These are phyloP conservation scores for Drosophila repleta DNA, from an alignment of 1,140 invertebrate genomes.

Conservation along the genomic window DNA sequence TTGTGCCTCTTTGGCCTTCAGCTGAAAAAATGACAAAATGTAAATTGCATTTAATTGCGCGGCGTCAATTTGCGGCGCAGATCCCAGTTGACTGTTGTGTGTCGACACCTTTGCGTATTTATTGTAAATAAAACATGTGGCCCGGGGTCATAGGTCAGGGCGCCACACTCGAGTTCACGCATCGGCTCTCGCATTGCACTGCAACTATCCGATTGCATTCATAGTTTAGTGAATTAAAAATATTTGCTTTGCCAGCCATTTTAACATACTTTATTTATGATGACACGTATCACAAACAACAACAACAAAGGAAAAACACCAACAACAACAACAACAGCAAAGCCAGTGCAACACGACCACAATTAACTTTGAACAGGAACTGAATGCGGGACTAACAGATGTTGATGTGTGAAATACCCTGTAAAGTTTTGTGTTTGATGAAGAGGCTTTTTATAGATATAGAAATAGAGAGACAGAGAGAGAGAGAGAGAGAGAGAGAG, in stretches of 20 bases:
- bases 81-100: conserved; percentile 28
- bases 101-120: conserved; percentile 30
- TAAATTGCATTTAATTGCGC: conserved; percentile 25
- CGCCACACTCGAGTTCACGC: neutral
- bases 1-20: no score
- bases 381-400: neutral
- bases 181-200: neutral
- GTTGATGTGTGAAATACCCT: no score
- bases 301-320: neutral
- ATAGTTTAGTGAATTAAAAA: conserved; percentile 65
- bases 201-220: conserved; percentile 35
- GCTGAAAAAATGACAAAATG: conserved; percentile 15
- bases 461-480: no score
- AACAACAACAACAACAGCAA: neutral
- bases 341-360: neutral
- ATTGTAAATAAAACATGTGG: conserved; percentile 35
- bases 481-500: no score
- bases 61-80: conserved; percentile 18
- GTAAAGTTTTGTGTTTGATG: no score
- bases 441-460: no score
- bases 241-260: conserved; percentile 34
- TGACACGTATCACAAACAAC: conserved; percentile 14
- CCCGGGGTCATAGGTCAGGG: neutral
- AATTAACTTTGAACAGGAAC: conserved; percentile 3
- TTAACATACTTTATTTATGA: conserved; percentile 52